These are phyloP conservation scores for Microctenopoma lineatum DNA, from an alignment of 2,797 vertebrate genomes.

Conservation along the genomic window DNA sequence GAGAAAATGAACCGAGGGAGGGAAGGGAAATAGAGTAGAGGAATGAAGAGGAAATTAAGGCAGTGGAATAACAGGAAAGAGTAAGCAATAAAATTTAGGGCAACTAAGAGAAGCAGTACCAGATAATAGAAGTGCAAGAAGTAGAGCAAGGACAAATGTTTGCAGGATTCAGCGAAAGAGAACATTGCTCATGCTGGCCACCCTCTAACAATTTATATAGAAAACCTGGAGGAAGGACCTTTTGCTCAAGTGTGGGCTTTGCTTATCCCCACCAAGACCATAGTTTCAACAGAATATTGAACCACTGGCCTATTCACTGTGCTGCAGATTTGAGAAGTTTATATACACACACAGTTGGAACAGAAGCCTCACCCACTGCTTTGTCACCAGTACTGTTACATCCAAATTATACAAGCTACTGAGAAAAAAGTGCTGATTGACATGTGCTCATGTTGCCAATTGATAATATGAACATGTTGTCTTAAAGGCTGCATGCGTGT, in stretches of 20 bases:
- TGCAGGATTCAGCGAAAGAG: conserved; percentile 38
- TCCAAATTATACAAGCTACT: conserved; percentile 5
- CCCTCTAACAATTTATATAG: conserved; percentile 33
- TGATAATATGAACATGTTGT: conserved; percentile 15
- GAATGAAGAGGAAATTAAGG: conserved; percentile 34
- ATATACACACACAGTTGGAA: not conserved
- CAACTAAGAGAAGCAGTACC: conserved; percentile 23
- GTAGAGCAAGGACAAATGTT: conserved; percentile 41
- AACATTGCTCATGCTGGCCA: conserved; percentile 42
- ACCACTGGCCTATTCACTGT: conserved; percentile 34
- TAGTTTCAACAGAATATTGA: conserved; percentile 43
- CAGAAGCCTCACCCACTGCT: conserved; percentile 7
- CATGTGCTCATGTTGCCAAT: conserved; percentile 18
- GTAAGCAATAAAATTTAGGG: conserved; percentile 9
- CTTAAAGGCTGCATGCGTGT: not conserved
- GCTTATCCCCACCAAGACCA: conserved; percentile 61
- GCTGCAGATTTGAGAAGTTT: conserved; percentile 39
- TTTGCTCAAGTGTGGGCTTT: conserved; percentile 58
- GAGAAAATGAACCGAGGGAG: conserved; percentile 52
- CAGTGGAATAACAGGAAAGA: conserved; percentile 24
- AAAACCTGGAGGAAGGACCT: conserved; percentile 47
- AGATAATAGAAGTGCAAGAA: conserved; percentile 9
- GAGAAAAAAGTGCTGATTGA: not conserved
- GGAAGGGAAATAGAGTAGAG: conserved; percentile 27
- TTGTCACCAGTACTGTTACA: conserved; percentile 16